A percentile compares a stretch with the other conserved stretches of the same genome.
Conservation (phyloP, 2,113 vertebrate species). For the Egretta garzetta region DNA sequence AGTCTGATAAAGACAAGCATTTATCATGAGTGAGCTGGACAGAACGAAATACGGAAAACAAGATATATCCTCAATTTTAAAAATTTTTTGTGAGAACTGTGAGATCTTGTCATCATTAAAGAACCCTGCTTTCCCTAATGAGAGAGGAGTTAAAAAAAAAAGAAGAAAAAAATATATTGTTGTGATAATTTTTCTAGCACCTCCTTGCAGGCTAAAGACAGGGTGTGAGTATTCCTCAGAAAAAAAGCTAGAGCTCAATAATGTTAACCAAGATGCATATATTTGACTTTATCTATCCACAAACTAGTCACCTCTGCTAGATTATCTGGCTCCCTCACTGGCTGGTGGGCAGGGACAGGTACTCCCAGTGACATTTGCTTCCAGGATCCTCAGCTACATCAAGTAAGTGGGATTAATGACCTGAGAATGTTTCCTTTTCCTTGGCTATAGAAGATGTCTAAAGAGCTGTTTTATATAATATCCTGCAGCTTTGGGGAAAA, state of each 20-base stretch:
- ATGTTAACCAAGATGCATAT: background rate
- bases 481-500: background rate
- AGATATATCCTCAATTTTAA: background rate
- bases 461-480: background rate
- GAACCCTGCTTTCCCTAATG: background rate
- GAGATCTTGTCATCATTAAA: background rate
- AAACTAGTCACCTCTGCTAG: background rate
- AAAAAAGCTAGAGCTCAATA: background rate
- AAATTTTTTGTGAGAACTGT: background rate
- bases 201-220: background rate
- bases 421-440: background rate
- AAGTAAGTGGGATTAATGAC: background rate
- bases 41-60: background rate
- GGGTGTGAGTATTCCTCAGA: background rate
- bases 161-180: background rate
- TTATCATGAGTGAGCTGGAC: background rate
- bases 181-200: background rate
- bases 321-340: background rate
- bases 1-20: background rate
- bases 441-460: background rate
- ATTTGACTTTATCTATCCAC: background rate
- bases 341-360: background rate
- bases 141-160: background rate
- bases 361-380: background rate
- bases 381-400: background rate